phyloP scores from a whole-genome alignment of 1,140 invertebrate genomes.

The Ganaspis sp. region DNA sequence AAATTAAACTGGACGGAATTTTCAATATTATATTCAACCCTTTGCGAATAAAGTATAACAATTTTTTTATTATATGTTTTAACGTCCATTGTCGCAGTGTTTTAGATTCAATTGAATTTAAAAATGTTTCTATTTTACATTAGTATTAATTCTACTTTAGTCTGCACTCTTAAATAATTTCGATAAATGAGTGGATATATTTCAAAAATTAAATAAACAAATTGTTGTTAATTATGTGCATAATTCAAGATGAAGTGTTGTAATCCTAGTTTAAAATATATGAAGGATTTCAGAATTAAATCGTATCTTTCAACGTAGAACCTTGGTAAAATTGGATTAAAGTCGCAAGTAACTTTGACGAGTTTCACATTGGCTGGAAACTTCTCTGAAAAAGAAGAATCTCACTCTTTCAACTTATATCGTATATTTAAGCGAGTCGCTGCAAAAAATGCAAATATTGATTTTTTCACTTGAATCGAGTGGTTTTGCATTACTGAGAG shows the following conservation, averaged over 20 bases:
- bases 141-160: too few species aligned
- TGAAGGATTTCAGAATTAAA: slow-evolving; percentile 6
- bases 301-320: slow-evolving; percentile 22
- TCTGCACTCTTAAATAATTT: too few species aligned
- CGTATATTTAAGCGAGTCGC: not conserved
- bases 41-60: too few species aligned
- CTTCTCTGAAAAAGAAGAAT: slow-evolving; percentile 6
- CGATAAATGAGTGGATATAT: too few species aligned
- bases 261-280: not conserved
- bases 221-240: not conserved
- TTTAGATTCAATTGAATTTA: too few species aligned
- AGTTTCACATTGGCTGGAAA: slow-evolving; percentile 7
- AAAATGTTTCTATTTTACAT: too few species aligned
- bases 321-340: slow-evolving; percentile 24
- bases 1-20: too few species aligned
- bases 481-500: not conserved
- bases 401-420: slow-evolving; percentile 16
- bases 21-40: too few species aligned
- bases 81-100: too few species aligned
- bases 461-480: not conserved
- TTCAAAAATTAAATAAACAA: not conserved
- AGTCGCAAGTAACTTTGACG: slow-evolving; percentile 24
- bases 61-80: too few species aligned
- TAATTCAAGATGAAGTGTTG: not conserved
- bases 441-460: not conserved